Percentiles rank a stretch among this genome's conserved stretches.
Conservation (phyloP, 2,113 vertebrate species). For the Acanthisitta chloris region DNA sequence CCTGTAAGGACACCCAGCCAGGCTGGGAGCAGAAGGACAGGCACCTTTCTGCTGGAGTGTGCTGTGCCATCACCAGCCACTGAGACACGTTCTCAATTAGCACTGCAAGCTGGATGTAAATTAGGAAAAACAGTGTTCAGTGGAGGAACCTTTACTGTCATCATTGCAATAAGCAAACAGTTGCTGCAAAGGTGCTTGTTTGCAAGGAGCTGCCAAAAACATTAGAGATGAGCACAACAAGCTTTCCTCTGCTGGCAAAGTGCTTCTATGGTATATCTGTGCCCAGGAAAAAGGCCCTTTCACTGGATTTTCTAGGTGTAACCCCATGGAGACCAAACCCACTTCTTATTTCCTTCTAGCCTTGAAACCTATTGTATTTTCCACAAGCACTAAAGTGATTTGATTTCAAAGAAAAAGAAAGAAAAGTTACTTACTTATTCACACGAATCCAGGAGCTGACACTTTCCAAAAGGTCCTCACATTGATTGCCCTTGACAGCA, state of each 20-base stretch:
- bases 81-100: rapidly evolving
- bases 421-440: neutral
- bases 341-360: neutral
- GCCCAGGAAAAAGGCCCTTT: neutral
- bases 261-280: neutral
- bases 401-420: neutral
- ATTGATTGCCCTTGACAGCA: neutral
- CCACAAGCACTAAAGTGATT: neutral
- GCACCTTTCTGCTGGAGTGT: neutral
- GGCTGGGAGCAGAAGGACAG: neutral
- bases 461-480: neutral
- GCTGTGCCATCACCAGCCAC: neutral
- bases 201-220: neutral
- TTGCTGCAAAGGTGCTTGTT: neutral
- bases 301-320: neutral
- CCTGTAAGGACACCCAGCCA: neutral
- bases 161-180: neutral
- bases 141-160: neutral
- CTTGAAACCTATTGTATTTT: neutral
- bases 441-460: neutral
- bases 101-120: neutral
- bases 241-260: neutral
- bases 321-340: neutral
- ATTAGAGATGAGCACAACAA: neutral
- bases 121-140: rapidly evolving